Conservation (phyloP, 2,888 invertebrate species). For the Tholera decimalis region DNA sequence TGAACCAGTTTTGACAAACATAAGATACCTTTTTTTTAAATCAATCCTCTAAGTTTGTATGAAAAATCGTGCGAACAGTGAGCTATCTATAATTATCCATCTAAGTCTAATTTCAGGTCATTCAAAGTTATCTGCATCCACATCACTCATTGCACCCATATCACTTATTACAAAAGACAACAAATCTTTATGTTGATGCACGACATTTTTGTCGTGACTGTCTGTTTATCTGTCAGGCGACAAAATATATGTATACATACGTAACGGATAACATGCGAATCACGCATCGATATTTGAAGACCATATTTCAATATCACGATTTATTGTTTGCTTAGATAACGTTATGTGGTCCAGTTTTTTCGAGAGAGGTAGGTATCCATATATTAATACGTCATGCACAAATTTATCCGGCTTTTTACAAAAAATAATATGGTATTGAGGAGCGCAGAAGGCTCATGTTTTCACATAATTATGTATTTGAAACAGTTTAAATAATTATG, state of each 20-base stretch:
- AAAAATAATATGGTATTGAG: no score
- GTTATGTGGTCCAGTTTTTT: constrained; percentile 14
- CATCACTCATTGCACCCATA: constrained; percentile 22
- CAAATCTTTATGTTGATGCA: constrained; percentile 32
- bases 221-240: constrained; percentile 53
- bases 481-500: no score
- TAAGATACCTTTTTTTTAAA: no score
- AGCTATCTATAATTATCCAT: no score
- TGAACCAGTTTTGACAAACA: no score
- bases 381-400: no score
- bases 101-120: constrained; percentile 1
- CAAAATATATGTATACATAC: constrained; percentile 53
- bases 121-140: not conserved
- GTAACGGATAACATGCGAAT: constrained; percentile 60
- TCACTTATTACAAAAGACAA: constrained; percentile 31
- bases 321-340: constrained; percentile 17
- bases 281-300: constrained; percentile 66
- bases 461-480: no score
- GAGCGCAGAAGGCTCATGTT: no score
- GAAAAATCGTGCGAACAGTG: no score
- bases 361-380: no score
- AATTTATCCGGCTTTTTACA: no score
- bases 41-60: no score
- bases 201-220: constrained; percentile 61
- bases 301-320: constrained; percentile 63